Evolutionary conservation across 2,113 vertebrate species (phyloP).

Genomic region (Oryctolagus cuniculus): mOryCun1.1 NC_091432.1:52054001-52054500

Average conservation of each 20-base stretch:
- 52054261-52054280: conserved; percentile 24
- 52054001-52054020: neutral
- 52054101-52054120: conserved; percentile 38
- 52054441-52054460: conserved; percentile 39
- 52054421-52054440: neutral
- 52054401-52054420: neutral
- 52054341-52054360: conserved; percentile 21
- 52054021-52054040: neutral
- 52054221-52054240: conserved; percentile 6
- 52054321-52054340: conserved; percentile 17
- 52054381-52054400: neutral
- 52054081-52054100: conserved; percentile 61
- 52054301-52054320: neutral
- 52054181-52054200: conserved; percentile 67
- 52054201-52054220: conserved; percentile 22
- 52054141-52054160: conserved; percentile 47
- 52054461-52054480: neutral
- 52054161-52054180: conserved; percentile 43
- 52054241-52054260: conserved; percentile 23
- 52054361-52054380: conserved; percentile 16
- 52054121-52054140: conserved; percentile 39
- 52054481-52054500: neutral
- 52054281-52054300: neutral
- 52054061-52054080: neutral
- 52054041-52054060: conserved; percentile 20